phyloP scores from a whole-genome alignment of 2,888 invertebrate genomes.

The Ferrisia virgata region DNA sequence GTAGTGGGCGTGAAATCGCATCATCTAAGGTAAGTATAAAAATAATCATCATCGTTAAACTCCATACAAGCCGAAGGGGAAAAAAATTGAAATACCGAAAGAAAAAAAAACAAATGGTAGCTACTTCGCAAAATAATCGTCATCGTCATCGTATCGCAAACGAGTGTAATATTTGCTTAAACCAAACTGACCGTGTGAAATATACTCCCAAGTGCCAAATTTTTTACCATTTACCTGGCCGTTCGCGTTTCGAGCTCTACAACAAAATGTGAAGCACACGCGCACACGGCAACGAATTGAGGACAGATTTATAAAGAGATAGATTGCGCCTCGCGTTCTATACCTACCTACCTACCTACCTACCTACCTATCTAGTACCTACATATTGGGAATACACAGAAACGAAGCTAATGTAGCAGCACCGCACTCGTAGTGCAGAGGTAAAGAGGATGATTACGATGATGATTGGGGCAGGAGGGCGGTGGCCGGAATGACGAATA shows the following conservation, averaged over 20 bases:
- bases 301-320: not conserved
- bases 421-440: too few relatives aligned
- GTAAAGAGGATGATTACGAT: too few relatives aligned
- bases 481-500: too few relatives aligned
- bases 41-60: not conserved
- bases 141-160: not conserved
- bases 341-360: too few relatives aligned
- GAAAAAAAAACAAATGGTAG: too few relatives aligned
- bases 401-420: not conserved
- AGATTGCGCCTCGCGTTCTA: not conserved
- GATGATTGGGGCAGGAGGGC: not conserved
- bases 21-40: not conserved
- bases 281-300: not conserved
- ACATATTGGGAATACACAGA: too few relatives aligned
- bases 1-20: not conserved
- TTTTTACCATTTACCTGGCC: not conserved
- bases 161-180: not conserved
- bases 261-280: not conserved
- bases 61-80: not conserved
- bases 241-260: not conserved
- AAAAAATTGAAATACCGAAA: not conserved
- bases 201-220: not conserved
- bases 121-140: not conserved
- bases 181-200: not conserved
- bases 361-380: too few relatives aligned